Evolutionary conservation across 2,797 vertebrate genomes (phyloP), one percentile per base, ranked within the genome.

Genomic region (Intellagama lesueurii): DNA sequence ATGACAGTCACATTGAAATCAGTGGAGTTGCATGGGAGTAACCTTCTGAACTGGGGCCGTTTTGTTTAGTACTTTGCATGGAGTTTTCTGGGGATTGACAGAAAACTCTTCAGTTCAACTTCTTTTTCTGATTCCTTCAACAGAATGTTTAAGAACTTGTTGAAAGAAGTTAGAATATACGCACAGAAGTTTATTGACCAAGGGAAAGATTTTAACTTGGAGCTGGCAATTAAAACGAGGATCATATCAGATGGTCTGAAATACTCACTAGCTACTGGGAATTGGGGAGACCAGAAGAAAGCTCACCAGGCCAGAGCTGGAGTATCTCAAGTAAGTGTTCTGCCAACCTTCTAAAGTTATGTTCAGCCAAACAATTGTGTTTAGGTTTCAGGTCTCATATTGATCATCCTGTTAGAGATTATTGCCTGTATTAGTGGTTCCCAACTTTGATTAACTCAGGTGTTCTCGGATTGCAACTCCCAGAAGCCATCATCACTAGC

Each of bases 281-380:
- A 99, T 97, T 99, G 99, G 99, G 99, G 99, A 1, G 99, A 99
- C 56, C 99, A 99, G 85, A 99, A 99, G 96, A 99, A 99, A 95
- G 99, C 99, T 91, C 99, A 99, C 94, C 99, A 99, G 96, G 99
- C 99, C 92, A 97, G 99, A 95, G 99, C 99, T 5, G 99, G 99
- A 26, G 99, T 99, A 1, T 99, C 99, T 73, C 99, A 99, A 98
- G 99, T 98, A 93, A 96, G 89, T 69, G 14, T 26, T 14, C 16
- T 17, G 17, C 24, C 19, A 1, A 16, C 52, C 32, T 49, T 28
- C 4, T 7, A 22, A 47, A 47, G 30, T 11, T 14, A 28, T n/a
- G 3, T 44, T 40, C 47, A 52, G 64, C 4, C 30, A 26, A 22
- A 28, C 26, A 19, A 14, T 17, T 64, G 1, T 7, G 14, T 60